Conservation (phyloP, 2,888 invertebrate genomes). For the Xestia sexstrigata region DNA sequence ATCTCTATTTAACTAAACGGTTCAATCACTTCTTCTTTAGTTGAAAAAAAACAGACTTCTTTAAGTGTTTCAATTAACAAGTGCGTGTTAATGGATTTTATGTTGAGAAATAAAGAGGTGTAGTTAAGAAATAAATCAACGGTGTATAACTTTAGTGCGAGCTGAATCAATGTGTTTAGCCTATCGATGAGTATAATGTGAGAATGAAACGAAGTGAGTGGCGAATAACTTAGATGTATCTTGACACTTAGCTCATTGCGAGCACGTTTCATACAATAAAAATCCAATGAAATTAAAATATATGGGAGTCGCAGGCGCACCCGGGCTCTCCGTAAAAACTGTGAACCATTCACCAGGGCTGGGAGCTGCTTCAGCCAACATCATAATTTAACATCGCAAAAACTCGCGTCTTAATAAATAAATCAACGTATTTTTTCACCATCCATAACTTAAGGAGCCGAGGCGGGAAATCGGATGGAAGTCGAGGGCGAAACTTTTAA, state of each 20-base stretch:
- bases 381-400: conserved; percentile 87
- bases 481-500: conserved; percentile 89
- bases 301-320: conserved; percentile 61
- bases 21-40: background rate
- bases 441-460: conserved; percentile 86
- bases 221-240: conserved; percentile 61
- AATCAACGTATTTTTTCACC: conserved; percentile 87
- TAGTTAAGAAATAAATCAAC: conserved; percentile 59
- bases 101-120: conserved; percentile 2
- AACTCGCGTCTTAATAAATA: conserved; percentile 87
- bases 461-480: conserved; percentile 90
- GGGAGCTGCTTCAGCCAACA: conserved; percentile 79
- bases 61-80: background rate
- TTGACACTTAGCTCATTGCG: conserved; percentile 66
- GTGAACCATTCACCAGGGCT: conserved; percentile 74
- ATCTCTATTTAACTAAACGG: background rate
- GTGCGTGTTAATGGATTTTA: conserved; percentile 10
- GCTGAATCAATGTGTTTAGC: conserved; percentile 44
- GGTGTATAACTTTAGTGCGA: conserved; percentile 23
- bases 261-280: conserved; percentile 74
- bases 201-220: conserved; percentile 44
- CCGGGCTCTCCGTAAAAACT: conserved; percentile 74
- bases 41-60: background rate
- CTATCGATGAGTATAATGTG: conserved; percentile 53
- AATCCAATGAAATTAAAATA: conserved; percentile 77